Evolutionary conservation across 2,113 vertebrate genomes (phyloP).

Genomic region (Recurvirostra avosetta): DNA sequence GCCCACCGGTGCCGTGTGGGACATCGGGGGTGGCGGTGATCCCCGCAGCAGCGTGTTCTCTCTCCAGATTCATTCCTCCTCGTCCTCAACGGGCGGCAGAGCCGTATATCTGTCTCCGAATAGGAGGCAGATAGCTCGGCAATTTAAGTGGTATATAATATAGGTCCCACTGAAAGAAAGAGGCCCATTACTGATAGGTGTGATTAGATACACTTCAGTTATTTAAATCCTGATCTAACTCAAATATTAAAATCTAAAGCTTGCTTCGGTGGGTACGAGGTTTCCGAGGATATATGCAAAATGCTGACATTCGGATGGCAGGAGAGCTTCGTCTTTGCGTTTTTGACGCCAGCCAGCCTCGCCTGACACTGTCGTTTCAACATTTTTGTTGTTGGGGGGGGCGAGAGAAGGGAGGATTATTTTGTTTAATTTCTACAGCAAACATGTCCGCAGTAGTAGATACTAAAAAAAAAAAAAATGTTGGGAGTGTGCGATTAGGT

Average conservation of each 20-base stretch:
- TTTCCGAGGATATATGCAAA: not conserved
- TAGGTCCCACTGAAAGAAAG: conserved; percentile 3
- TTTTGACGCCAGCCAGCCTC: not conserved
- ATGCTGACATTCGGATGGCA: not conserved
- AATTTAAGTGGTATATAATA: not conserved
- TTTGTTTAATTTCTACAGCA: conserved; percentile 53
- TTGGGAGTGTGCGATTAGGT: conserved; percentile 70
- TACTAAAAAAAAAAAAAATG: conserved; percentile 29
- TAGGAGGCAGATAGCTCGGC: not conserved
- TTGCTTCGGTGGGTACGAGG: not conserved
- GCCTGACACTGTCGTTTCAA: not conserved
- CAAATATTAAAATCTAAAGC: conserved; percentile 21
- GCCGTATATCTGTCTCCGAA: not conserved
- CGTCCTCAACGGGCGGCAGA: not conserved
- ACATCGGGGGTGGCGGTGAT: not conserved
- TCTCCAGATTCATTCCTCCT: not conserved
- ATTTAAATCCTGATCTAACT: conserved; percentile 21
- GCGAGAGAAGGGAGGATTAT: not conserved
- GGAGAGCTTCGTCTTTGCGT: not conserved
- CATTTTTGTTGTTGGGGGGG: not conserved
- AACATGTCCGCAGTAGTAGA: conserved; percentile 19
- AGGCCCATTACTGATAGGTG: conserved; percentile 32
- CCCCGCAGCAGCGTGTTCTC: not conserved
- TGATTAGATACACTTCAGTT: conserved; percentile 57
- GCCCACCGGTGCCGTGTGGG: not conserved